Evolutionary conservation across 2,888 invertebrate genomes (phyloP).

Genomic region (Aradus depressus): DNA sequence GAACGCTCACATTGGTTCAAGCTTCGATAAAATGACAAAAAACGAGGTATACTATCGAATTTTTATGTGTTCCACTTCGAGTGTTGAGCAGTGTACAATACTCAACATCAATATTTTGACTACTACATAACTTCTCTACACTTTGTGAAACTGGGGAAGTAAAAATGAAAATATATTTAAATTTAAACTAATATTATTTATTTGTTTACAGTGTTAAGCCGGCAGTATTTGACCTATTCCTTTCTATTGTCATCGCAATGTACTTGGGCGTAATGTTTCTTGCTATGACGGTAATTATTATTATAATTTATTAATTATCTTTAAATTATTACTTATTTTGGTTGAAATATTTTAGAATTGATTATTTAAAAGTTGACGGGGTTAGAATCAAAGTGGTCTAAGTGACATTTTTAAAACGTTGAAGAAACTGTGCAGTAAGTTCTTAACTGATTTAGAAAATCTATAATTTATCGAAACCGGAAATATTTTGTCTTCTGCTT

Average conservation of each 20-base stretch:
- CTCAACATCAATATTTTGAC: too few relatives aligned
- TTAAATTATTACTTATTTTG: neutral
- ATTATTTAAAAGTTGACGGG: neutral
- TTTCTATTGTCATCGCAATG: constrained; percentile 71
- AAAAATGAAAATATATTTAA: neutral
- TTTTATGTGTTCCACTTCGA: too few relatives aligned
- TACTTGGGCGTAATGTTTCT: constrained; percentile 82
- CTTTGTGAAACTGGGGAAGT: neutral
- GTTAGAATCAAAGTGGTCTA: neutral
- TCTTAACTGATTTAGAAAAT: too few relatives aligned
- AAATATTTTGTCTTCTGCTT: too few relatives aligned
- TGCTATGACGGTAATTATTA: constrained; percentile 48
- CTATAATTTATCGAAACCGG: too few relatives aligned
- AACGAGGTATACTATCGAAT: too few relatives aligned
- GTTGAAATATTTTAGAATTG: neutral
- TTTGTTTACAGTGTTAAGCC: constrained; percentile 77
- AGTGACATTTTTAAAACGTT: too few relatives aligned
- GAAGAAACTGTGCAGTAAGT: too few relatives aligned
- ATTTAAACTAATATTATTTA: constrained; percentile 20
- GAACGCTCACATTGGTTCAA: too few relatives aligned
- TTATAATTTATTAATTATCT: neutral
- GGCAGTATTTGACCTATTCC: constrained; percentile 91
- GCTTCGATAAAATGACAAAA: too few relatives aligned
- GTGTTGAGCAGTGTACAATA: too few relatives aligned
- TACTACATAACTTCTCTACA: too few relatives aligned